phyloP scores from a whole-genome alignment of 2,113 vertebrate genomes.

The Callithrix jacchus region DNA sequence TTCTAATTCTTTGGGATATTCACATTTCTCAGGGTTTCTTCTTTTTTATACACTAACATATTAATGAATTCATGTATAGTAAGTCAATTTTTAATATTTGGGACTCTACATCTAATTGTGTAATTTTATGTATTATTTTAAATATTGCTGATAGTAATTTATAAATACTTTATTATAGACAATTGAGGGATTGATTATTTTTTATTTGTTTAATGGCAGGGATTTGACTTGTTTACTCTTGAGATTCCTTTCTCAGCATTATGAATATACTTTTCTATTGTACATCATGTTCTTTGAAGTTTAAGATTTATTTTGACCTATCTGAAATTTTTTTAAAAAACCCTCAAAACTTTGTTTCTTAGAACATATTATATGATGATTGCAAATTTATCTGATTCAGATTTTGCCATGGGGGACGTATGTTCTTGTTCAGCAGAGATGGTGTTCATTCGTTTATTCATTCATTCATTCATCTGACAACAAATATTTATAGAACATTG shows the following conservation, averaged over 20 bases:
- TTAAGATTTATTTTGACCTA: slow-evolving; percentile 27
- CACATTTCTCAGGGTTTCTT: slow-evolving; percentile 19
- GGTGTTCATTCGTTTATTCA: not conserved
- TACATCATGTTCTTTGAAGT: slow-evolving; percentile 11
- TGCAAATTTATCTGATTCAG: not conserved
- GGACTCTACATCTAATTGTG: not conserved
- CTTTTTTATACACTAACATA: not conserved
- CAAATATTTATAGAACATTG: slow-evolving; percentile 11
- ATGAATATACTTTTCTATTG: not conserved
- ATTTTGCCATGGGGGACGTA: not conserved
- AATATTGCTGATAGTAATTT: slow-evolving; percentile 19
- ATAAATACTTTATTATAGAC: not conserved
- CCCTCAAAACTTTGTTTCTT: not conserved
- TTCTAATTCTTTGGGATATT: slow-evolving; percentile 31
- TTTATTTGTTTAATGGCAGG: slow-evolving; percentile 33
- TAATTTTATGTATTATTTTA: not conserved
- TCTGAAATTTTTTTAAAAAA: not conserved
- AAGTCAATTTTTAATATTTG: slow-evolving; percentile 11
- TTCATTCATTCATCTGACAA: not conserved
- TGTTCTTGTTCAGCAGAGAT: slow-evolving; percentile 10
- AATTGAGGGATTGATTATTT: slow-evolving; percentile 5
- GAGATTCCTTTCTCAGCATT: not conserved
- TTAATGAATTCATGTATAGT: not conserved
- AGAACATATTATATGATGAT: not conserved
- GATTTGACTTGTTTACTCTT: not conserved